A percentile compares a stretch with the other conserved stretches of the same genome.
These are phyloP conservation scores for Meandrina meandrites DNA, from an alignment of 92 coral and sea anemone species.

Conservation along the genomic window DNA sequence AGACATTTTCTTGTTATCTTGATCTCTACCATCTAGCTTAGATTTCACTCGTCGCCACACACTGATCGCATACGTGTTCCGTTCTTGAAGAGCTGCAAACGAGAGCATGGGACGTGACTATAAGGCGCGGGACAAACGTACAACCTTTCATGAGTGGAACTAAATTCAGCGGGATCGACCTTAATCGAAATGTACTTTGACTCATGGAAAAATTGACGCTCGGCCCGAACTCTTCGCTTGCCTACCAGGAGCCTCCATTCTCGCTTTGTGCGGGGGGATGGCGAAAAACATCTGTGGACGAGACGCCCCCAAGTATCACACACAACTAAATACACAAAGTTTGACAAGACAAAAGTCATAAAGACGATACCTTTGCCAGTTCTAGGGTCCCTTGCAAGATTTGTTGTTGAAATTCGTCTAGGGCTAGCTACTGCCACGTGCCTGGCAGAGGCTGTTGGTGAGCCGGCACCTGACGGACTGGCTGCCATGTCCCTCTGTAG, in stretches of 20 bases:
- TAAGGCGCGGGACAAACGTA: not conserved
- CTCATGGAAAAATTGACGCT: too few relatives aligned
- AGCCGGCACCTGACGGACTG: constrained; percentile 79
- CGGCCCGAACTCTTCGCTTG: too few relatives aligned
- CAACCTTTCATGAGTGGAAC: not conserved
- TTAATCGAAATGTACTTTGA: too few relatives aligned
- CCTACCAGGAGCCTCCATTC: too few relatives aligned
- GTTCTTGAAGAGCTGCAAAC: constrained; percentile 86
- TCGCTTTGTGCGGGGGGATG: too few relatives aligned
- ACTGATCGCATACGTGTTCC: constrained; percentile 95
- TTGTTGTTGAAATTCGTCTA: constrained; percentile 65
- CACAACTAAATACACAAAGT: too few relatives aligned
- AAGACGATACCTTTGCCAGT: constrained; percentile 90
- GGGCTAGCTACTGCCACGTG: constrained; percentile 66
- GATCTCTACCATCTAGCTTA: constrained; percentile 95
- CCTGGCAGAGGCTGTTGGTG: constrained; percentile 70
- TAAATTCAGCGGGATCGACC: too few relatives aligned
- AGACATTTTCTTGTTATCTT: constrained; percentile 96
- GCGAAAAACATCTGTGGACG: too few relatives aligned
- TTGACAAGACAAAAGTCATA: not conserved
- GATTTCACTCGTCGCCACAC: constrained; percentile 98
- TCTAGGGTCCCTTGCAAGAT: constrained; percentile 90
- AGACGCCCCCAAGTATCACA: too few relatives aligned
- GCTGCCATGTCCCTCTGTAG: constrained; percentile 69
- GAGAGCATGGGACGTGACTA: not conserved